These are phyloP conservation scores for Oryctes rhinoceros DNA, from an alignment of 1,140 invertebrate species.

Conservation along the genomic window DNA sequence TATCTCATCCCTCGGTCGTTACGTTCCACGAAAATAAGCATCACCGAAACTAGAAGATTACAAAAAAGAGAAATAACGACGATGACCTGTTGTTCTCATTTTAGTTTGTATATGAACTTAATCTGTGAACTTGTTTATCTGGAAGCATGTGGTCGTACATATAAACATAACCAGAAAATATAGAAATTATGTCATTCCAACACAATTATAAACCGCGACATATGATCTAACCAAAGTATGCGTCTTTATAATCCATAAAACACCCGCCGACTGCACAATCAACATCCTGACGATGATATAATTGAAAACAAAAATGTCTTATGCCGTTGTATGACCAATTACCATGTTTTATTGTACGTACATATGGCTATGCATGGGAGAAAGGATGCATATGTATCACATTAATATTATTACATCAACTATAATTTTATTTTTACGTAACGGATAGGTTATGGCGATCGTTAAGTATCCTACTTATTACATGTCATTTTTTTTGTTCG, in stretches of 20 bases:
- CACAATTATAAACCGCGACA: constrained; percentile 32
- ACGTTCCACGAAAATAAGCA: constrained; percentile 27
- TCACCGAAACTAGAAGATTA: constrained; percentile 25
- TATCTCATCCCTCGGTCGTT: constrained; percentile 34
- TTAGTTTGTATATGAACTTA: constrained; percentile 24
- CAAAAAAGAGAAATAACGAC: constrained; percentile 27
- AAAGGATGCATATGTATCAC: constrained; percentile 25
- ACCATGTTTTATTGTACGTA: constrained; percentile 27
- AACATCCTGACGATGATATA: constrained; percentile 10
- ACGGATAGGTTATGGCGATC: background rate
- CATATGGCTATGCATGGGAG: constrained; percentile 21
- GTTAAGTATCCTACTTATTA: background rate
- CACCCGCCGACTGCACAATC: constrained; percentile 1
- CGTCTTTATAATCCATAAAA: constrained; percentile 33
- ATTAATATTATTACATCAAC: constrained; percentile 11
- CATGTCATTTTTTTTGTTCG: background rate
- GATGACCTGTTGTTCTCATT: constrained; percentile 28
- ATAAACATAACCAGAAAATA: constrained; percentile 33
- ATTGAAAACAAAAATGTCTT: constrained; percentile 8
- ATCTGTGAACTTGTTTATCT: constrained; percentile 36
- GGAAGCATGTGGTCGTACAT: constrained; percentile 19
- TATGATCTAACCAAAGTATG: constrained; percentile 36
- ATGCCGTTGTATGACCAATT: constrained; percentile 27
- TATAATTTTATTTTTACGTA: constrained; percentile 4
- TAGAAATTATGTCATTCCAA: constrained; percentile 34